phyloP scores from a whole-genome alignment of 2,888 invertebrate genomes.

The Apamea sordens region DNA sequence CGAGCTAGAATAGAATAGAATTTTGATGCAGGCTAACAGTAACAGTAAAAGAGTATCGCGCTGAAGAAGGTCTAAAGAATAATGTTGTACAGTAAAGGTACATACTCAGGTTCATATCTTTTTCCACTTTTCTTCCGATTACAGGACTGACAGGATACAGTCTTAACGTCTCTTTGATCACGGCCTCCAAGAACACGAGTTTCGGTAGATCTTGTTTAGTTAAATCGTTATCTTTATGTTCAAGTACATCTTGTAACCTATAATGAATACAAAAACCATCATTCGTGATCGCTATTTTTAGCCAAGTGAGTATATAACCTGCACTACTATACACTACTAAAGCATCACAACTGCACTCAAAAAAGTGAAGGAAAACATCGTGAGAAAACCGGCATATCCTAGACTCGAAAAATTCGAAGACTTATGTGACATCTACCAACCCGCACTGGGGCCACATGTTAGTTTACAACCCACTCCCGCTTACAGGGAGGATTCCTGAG shows the following conservation, averaged over 20 bases:
- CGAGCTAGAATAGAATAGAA: background rate
- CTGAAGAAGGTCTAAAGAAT: background rate
- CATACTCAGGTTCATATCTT: slow-evolving; percentile 52
- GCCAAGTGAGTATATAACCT: no score
- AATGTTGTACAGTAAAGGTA: background rate
- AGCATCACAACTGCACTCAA: no score
- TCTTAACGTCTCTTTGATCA: slow-evolving; percentile 54
- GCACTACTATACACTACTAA: no score
- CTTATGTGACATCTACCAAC: no score
- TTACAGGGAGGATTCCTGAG: background rate
- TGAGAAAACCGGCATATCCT: no score
- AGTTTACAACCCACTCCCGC: background rate
- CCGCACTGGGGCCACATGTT: no score
- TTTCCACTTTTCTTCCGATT: slow-evolving; percentile 31
- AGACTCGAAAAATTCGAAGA: no score
- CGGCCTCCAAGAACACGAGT: slow-evolving; percentile 46
- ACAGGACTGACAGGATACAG: slow-evolving; percentile 41
- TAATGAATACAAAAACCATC: background rate
- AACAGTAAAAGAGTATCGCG: background rate
- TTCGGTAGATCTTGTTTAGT: slow-evolving; percentile 38
- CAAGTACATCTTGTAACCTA: slow-evolving; percentile 39
- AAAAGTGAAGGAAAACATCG: no score
- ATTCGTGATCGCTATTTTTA: background rate
- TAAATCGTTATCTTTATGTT: slow-evolving; percentile 27
- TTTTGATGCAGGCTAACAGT: background rate